Base-by-base conservation (phyloP, 2,797 vertebrate genomes). In the Crocodylus rhombifer region DNA sequence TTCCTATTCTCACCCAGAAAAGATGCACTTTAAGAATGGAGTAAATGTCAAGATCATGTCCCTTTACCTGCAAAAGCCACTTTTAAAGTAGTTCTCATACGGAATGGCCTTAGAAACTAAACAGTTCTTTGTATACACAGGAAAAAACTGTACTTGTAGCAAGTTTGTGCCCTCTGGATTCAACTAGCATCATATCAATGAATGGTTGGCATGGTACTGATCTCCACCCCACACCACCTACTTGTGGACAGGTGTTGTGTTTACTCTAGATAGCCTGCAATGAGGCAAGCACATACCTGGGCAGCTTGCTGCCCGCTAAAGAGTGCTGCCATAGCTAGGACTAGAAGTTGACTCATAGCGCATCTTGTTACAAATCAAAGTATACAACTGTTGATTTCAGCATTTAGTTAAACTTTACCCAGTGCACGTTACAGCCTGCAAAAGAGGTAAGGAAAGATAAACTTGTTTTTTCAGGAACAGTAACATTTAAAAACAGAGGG, bases 31-130 rank as follows among this genome's bases (percentile, higher is more conserved):
- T 91, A 95, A 81, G 81, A 94, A 95, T 94, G 94, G 51, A 86
- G 87, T 67, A 17, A 8, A 36, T 23, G 69, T 94, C 69, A 94
- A 97, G 92, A 86, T 71, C 71, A 64, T 89, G 91, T 93, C 93
- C 82, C 95, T 85, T 95, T 77, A 88, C 73, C 76, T 93, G 92
- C 92, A 93, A 96, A 96, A 78, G 81, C 87, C 88, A 95, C 56
- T 33, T 88, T 74, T 90, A 81, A 94, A 97, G 93, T 62, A 85
- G 90, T 88, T 94, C 95, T 95, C 69, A 60, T 67, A 80, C 61
- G 57, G 94, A 95, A 92, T 57, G 88, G 80, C 96, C 97, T 94
- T 96, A 86, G 95, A 94, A 96, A 96, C 95, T 89, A 92, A 96
- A 89, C 71, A 84, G 20, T 9, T 21, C 67, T 51, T 36, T 2